Conservation (phyloP, 2,797 vertebrate species). For the Diceros bicornis region DNA sequence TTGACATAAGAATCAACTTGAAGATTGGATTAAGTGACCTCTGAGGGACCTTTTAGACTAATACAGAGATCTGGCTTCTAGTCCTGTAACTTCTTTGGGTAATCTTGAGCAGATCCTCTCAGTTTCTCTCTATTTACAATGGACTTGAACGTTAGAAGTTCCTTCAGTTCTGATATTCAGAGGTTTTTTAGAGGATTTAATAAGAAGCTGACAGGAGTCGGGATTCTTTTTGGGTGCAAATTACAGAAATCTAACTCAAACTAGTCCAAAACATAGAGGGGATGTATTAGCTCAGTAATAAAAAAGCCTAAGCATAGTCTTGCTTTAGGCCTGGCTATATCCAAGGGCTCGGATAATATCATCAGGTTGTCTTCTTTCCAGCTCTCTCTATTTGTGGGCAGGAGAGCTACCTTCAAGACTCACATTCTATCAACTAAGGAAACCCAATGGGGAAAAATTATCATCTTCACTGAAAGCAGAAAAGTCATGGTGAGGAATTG, state of each 20-base stretch:
- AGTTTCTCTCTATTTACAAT: background rate
- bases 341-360: background rate
- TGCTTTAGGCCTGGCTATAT: background rate
- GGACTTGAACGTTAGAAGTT: background rate
- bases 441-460: background rate
- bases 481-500: background rate
- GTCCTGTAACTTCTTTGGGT: background rate
- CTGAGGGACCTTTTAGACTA: background rate
- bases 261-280: background rate
- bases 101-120: background rate
- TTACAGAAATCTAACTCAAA: constrained; percentile 32
- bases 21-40: constrained; percentile 24
- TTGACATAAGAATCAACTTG: background rate
- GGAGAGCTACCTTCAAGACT: background rate
- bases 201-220: background rate
- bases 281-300: background rate
- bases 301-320: background rate
- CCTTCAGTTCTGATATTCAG: background rate
- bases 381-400: background rate
- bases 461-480: background rate
- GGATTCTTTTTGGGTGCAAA: background rate
- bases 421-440: background rate
- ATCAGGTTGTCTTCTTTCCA: background rate
- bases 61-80: background rate
- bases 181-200: background rate